phyloP scores from a whole-genome alignment of 2,797 vertebrate species.

The Trichosurus vulpecula region DNA sequence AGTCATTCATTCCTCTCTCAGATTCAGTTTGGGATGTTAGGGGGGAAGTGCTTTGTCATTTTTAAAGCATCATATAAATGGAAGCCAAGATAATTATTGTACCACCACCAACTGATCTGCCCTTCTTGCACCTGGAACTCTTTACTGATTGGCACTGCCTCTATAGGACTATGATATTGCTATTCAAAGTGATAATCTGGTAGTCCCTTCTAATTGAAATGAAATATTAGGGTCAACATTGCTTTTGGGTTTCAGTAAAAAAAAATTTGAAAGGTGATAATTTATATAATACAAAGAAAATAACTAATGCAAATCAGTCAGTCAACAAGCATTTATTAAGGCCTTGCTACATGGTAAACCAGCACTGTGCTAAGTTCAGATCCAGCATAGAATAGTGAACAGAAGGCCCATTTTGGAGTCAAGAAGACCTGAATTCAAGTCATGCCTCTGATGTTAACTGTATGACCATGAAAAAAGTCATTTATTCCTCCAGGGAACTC shows the following conservation, averaged over 20 bases:
- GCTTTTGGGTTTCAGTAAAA: neutral
- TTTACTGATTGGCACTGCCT: neutral
- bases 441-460: neutral
- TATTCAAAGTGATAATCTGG: neutral
- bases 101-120: neutral
- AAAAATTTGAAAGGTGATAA: neutral
- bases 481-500: neutral
- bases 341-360: neutral
- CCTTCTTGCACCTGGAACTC: neutral
- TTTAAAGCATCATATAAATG: neutral
- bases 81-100: neutral
- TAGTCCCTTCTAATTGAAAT: neutral
- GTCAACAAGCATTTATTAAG: neutral
- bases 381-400: neutral
- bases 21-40: neutral
- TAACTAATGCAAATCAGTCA: neutral
- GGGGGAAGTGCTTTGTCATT: neutral
- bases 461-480: neutral
- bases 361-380: neutral
- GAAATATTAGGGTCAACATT: neutral
- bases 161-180: neutral
- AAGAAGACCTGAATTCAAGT: neutral
- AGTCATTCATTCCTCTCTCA: neutral
- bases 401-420: neutral
- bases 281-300: neutral